Evolutionary conservation across 2,113 vertebrate species (phyloP).

Genomic region (Mus musculus): DNA sequence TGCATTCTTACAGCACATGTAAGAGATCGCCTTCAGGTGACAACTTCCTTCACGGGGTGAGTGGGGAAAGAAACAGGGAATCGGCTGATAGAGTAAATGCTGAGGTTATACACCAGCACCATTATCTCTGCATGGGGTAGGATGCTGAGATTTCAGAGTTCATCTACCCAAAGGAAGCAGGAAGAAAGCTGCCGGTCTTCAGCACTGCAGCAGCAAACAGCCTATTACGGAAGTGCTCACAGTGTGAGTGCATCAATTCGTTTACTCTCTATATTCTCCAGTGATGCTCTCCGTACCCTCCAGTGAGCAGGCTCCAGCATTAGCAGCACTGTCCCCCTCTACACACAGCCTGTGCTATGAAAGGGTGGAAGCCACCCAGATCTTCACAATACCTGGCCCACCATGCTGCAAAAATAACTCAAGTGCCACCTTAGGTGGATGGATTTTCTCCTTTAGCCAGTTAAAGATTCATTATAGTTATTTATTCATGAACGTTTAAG

Average conservation of each 20-base stretch:
- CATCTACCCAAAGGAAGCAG: not conserved
- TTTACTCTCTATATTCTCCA: too few relatives aligned
- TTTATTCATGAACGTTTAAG: conserved; percentile 52
- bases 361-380: not conserved
- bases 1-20: not conserved
- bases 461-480: conserved; percentile 13
- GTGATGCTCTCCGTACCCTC: not conserved
- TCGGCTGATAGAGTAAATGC: not conserved
- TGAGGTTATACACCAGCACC: not conserved
- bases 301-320: not conserved
- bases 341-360: not conserved
- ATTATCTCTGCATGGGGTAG: not conserved
- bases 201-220: not conserved
- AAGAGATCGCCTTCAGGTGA: not conserved
- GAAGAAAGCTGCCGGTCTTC: not conserved
- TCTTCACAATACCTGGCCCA: not conserved
- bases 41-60: not conserved
- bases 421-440: not conserved
- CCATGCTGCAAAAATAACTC: not conserved
- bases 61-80: not conserved
- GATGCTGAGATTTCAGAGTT: not conserved
- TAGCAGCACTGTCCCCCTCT: not conserved
- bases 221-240: not conserved
- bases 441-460: not conserved
- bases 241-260: not conserved